Conservation (phyloP, 2,113 vertebrate genomes). For the Bubo bubo region DNA sequence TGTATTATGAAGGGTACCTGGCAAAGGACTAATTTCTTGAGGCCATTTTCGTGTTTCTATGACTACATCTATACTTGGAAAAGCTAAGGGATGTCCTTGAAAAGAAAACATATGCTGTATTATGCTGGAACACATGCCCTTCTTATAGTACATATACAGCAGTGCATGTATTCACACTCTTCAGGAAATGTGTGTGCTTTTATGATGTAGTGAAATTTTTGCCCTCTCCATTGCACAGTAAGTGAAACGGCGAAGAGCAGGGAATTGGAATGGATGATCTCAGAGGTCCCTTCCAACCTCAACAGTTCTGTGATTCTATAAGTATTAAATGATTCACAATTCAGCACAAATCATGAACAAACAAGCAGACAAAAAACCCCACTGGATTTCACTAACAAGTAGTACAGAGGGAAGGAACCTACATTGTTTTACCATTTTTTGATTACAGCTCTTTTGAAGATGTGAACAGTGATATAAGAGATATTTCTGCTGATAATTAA, state of each 20-base stretch:
- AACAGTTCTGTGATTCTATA: not conserved
- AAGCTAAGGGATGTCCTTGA: not conserved
- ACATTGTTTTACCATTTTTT: not conserved
- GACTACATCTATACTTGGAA: not conserved
- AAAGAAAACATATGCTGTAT: not conserved
- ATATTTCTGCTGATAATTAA: not conserved
- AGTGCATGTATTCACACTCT: not conserved
- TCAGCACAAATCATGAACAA: not conserved
- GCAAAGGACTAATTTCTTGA: not conserved
- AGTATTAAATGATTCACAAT: not conserved
- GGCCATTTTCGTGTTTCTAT: not conserved
- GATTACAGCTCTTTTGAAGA: not conserved
- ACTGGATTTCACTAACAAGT: not conserved
- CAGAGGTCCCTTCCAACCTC: not conserved
- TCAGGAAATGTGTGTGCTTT: not conserved
- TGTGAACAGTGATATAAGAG: not conserved
- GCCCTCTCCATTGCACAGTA: not conserved
- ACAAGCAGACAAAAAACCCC: not conserved
- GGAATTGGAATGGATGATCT: not conserved
- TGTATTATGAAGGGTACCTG: not conserved
- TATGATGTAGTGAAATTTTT: not conserved
- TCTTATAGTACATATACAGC: not conserved
- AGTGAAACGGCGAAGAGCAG: not conserved
- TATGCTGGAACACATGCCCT: not conserved
- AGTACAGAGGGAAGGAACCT: not conserved